Base-by-base conservation (phyloP, 2,113 vertebrate genomes). In the Chauna torquata region DNA sequence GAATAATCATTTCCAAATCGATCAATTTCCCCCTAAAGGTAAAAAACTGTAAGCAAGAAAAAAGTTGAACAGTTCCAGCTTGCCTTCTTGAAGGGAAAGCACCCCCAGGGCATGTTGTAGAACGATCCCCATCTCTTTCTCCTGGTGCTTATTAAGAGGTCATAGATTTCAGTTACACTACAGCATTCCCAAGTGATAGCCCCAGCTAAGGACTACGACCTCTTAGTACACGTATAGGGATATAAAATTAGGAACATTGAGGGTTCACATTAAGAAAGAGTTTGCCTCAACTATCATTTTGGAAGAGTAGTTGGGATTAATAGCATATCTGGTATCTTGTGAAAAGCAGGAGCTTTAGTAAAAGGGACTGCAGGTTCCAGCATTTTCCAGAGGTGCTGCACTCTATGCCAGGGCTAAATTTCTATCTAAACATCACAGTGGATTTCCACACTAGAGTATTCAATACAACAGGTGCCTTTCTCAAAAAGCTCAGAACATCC, bases 141-240 rank as follows among this genome's bases (percentile, higher is more conserved):
- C 96, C 96, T 96, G 96, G 97, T 97, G 94, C 97, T 98, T 98
- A 98, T 98, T 98, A 98, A 97, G 98, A 98, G 98, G 98, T 98
- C 97, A 97, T 32, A 94, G 97, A 98, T 97, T 94, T 97, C 95
- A 47, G 92, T 97, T 97, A 97, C 93, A 95, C 81, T 86, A 78
- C 58, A 92, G 81, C 74, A 94, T 89, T 98, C 98, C 96, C 98
- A 92, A 89, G 96, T 96, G 92, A 92, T 92, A 96, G 95, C 92
- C 91, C 89, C 90, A 96, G 95, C 92, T 92, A 92, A 17, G 91
- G 86, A 96, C 95, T 86, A 62, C 95, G 96, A 95, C 94, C 95
- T 94, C 96, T 82, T 85, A 93, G 59, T 78, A 96, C 70, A 98
- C 95, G 96, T 96, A 97, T 38, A 84, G 90, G 64, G 82, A 90